Conservation (phyloP, 2,888 invertebrate genomes). For the Ramazzottius varieornatus region DNA sequence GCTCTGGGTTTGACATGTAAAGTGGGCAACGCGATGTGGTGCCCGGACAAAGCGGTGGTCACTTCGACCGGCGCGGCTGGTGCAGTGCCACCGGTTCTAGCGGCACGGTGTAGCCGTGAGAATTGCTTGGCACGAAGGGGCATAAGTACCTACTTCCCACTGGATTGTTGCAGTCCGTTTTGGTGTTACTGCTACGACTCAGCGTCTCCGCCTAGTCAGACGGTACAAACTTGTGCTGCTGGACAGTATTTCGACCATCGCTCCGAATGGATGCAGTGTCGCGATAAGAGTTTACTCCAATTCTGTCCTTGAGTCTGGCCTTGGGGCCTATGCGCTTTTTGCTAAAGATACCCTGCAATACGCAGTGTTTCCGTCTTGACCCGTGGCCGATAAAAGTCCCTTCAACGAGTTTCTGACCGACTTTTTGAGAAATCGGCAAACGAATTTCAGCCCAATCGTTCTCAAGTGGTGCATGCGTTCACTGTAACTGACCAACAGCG, state of each 20-base stretch:
- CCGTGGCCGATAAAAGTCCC: too few species aligned
- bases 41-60: background rate
- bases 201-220: background rate
- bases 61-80: background rate
- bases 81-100: background rate
- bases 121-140: background rate
- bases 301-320: too few species aligned
- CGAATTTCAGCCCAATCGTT: too few species aligned
- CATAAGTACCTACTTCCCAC: background rate
- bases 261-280: background rate
- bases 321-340: too few species aligned
- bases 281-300: too few species aligned
- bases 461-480: too few species aligned
- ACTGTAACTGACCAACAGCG: too few species aligned
- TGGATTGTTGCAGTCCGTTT: background rate
- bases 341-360: too few species aligned
- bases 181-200: background rate
- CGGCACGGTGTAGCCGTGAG: background rate
- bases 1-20: background rate
- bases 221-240: background rate
- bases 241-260: background rate
- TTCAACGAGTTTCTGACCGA: too few species aligned
- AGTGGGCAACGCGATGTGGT: background rate
- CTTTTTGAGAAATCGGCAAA: too few species aligned
- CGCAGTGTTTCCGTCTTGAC: too few species aligned